Base-by-base conservation (phyloP, 1,140 invertebrate genomes). In the Polypedilum vanderplanki region DNA sequence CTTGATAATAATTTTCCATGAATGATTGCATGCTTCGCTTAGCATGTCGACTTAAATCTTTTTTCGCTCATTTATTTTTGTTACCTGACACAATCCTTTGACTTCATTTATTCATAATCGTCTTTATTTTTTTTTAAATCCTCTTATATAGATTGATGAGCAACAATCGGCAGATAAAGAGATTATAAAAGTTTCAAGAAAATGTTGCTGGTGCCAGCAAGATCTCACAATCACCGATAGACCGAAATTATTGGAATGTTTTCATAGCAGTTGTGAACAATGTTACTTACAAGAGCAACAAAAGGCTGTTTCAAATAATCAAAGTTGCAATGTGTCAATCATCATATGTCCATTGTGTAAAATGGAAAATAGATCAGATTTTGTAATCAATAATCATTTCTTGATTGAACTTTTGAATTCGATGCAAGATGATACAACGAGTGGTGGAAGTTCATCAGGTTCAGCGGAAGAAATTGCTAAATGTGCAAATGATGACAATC, bases 211-310 rank as follows among this genome's bases (percentile, higher is more conserved):
- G 79, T 93, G 91, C 80, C 84, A 85, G n/a, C 87, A 88, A 79
- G 81, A 83, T 24, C 85, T 91, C 46, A 83, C 85, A 15, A 79
- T 85, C 24, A 85, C 83, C 40, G 88, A 90, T 79, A 84, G 87
- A 64, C 91, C 93, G 0, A 94, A 93, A 83, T 85, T 95, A 33
- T 83, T 96, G 75, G 92, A 93, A 80, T 96, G 94, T 81, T 86
- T 96, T 74, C 94, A 96, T 82, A 91, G 93, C 41, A 88, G 90
- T 67, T 96, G 94, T 81, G 85, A 88, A 40, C 84, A 87, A 75
- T 96, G 94, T 84, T 83, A 94, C 75, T 88, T 85, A 76, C 86
- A 87, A 73, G 92, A 92, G 81, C 83, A 70, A 70, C 65, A 20
- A 20, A 70, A 70, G 10, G 20, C 20, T 22, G 5, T 92, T n/a